A percentile compares a stretch with the other conserved stretches of the same genome.
Conservation (phyloP, 2,888 invertebrate genomes). For the Clitarchus hookeri region DNA sequence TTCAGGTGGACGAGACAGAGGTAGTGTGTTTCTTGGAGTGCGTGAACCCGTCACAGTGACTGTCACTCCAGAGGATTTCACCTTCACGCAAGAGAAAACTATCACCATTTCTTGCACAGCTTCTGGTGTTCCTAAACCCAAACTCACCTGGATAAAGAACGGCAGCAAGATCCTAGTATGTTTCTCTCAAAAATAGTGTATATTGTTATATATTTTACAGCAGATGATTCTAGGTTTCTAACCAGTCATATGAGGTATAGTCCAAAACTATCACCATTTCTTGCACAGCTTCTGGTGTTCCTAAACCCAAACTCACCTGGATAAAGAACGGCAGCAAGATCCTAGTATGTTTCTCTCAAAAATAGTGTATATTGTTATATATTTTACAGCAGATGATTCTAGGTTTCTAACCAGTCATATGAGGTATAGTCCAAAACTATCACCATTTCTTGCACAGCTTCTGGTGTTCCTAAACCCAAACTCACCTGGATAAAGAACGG, state of each 20-base stretch:
- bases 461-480: conserved; percentile 39
- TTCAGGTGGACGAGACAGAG: conserved; percentile 35
- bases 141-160: conserved; percentile 37
- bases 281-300: conserved; percentile 38
- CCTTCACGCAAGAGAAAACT: conserved; percentile 33
- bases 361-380: too few species aligned
- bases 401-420: too few species aligned
- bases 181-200: background rate
- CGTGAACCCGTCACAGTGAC: conserved; percentile 36
- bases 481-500: conserved; percentile 37
- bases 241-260: too few species aligned
- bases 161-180: conserved; percentile 9
- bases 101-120: conserved; percentile 36
- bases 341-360: background rate
- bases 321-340: conserved; percentile 29
- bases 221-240: too few species aligned
- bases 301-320: conserved; percentile 38
- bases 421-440: conserved; percentile 23
- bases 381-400: too few species aligned
- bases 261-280: conserved; percentile 32
- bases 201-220: too few species aligned
- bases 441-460: conserved; percentile 35
- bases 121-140: conserved; percentile 39
- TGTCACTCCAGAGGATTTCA: conserved; percentile 34
- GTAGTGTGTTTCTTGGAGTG: conserved; percentile 35